A percentile compares a stretch with the other conserved stretches of the same genome.
Evolutionary conservation across 2,797 vertebrate species (phyloP).

Genomic region (Myioborus miniatus): DNA sequence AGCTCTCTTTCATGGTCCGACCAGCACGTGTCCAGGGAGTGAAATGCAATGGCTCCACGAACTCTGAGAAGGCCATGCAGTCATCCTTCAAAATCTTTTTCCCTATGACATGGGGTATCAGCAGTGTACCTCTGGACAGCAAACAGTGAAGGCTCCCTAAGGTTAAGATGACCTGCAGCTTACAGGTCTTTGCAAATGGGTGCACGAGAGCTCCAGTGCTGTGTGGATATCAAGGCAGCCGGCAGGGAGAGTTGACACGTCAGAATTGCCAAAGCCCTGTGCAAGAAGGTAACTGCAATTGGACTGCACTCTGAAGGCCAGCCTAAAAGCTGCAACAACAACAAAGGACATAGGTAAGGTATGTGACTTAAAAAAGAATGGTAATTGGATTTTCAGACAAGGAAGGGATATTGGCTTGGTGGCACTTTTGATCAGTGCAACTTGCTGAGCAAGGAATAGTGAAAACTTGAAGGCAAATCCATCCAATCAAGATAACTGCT

Average conservation of each 20-base stretch:
- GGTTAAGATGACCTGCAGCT: neutral
- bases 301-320: neutral
- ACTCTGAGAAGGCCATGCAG: neutral
- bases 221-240: neutral
- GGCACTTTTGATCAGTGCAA: neutral
- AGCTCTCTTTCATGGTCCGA: neutral
- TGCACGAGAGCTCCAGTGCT: neutral
- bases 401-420: neutral
- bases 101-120: neutral
- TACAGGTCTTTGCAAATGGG: neutral
- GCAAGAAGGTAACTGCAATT: neutral
- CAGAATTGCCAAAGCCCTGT: neutral
- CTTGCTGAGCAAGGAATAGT: neutral
- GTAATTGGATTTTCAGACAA: neutral
- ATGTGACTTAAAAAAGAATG: neutral
- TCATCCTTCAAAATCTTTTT: neutral
- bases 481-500: neutral
- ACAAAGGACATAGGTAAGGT: neutral
- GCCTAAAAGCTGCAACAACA: neutral
- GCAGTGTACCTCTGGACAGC: neutral
- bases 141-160: neutral
- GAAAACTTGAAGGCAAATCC: neutral
- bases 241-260: accelerated
- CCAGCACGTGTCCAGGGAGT: neutral
- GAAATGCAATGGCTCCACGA: neutral